A percentile compares a stretch with the other conserved stretches of the same genome.
Evolutionary conservation across 2,113 vertebrate species (phyloP).

Genomic region (Motacilla tschutschensis): DNA sequence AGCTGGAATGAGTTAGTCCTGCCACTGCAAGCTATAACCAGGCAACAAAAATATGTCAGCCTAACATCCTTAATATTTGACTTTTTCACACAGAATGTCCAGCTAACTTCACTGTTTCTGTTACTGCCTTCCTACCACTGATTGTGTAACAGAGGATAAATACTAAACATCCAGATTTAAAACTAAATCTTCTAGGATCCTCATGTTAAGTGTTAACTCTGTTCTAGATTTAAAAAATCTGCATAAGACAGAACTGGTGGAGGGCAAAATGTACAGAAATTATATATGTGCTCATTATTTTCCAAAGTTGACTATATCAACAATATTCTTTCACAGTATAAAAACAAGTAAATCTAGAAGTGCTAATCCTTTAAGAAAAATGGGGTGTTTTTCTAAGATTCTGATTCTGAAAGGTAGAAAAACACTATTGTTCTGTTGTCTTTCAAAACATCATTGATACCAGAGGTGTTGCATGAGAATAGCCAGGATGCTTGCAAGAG

Average conservation of each 20-base stretch:
- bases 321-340: neutral
- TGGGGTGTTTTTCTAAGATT: neutral
- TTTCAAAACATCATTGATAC: neutral
- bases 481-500: neutral
- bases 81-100: neutral
- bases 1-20: neutral
- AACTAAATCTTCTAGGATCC: neutral
- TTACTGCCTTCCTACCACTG: neutral
- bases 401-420: neutral
- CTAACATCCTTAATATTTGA: neutral
- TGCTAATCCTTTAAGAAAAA: neutral
- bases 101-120: neutral
- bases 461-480: neutral
- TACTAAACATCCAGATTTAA: neutral
- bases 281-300: neutral
- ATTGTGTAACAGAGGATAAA: neutral
- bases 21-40: neutral
- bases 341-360: neutral
- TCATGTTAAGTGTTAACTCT: neutral
- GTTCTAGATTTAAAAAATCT: neutral
- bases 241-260: neutral
- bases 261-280: neutral
- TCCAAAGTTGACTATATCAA: neutral
- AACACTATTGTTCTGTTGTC: rapidly evolving
- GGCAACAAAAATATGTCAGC: neutral